phyloP scores from a whole-genome alignment of 2,888 invertebrate genomes.

The Leucophora obtusa region DNA sequence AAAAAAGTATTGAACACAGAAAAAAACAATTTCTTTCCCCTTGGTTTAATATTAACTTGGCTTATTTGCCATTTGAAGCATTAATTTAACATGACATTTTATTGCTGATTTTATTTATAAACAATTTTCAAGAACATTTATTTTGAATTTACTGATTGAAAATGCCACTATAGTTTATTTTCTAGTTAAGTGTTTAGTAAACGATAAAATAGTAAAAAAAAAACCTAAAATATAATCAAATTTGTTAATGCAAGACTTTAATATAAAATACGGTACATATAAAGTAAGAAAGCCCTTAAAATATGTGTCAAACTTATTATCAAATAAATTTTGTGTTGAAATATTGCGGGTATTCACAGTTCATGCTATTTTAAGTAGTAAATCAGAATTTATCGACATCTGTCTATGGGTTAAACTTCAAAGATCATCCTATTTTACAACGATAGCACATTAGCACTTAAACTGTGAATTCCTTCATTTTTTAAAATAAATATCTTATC shows the following conservation, averaged over 20 bases:
- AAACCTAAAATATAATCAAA: neutral
- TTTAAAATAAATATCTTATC: too few relatives aligned
- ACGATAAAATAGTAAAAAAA: neutral
- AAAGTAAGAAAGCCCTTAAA: too few relatives aligned
- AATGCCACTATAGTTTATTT: constrained; percentile 13
- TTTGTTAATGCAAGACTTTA: neutral
- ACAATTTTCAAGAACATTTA: constrained; percentile 56
- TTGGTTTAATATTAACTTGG: constrained; percentile 34
- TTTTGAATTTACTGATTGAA: constrained; percentile 52
- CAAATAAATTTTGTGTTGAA: too few relatives aligned
- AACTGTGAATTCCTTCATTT: too few relatives aligned
- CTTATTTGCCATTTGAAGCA: constrained; percentile 59
- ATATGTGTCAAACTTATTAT: neutral
- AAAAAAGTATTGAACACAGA: constrained; percentile 21
- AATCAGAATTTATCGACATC: too few relatives aligned
- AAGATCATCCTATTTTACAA: too few relatives aligned
- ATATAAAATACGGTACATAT: too few relatives aligned
- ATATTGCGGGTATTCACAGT: too few relatives aligned
- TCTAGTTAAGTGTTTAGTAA: neutral
- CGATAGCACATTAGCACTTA: too few relatives aligned
- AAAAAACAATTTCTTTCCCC: constrained; percentile 43
- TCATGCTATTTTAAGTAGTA: too few relatives aligned
- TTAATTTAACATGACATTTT: constrained; percentile 65
- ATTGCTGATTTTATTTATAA: constrained; percentile 60
- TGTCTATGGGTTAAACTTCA: too few relatives aligned